Evolutionary conservation across 2,113 vertebrate genomes (phyloP).

Genomic region (Megaceryle maxima): DNA sequence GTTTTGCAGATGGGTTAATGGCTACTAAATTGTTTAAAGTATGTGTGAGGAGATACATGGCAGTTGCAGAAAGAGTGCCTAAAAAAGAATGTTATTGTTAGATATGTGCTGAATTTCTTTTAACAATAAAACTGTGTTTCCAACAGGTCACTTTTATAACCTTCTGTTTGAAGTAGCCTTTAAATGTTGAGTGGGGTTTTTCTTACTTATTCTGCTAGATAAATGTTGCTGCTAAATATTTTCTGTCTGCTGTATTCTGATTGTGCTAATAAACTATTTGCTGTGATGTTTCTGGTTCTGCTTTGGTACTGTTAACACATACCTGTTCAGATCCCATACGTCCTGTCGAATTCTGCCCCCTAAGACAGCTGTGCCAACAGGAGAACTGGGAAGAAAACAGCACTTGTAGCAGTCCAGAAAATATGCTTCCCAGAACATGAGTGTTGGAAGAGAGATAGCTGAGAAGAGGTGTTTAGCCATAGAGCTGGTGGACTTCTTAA

Average conservation of each 20-base stretch:
- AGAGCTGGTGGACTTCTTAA: background rate
- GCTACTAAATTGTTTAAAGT: background rate
- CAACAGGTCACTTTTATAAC: background rate
- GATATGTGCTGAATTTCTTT: background rate
- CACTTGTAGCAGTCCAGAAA: background rate
- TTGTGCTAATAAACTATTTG: background rate
- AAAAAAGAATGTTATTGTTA: background rate
- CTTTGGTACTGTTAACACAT: background rate
- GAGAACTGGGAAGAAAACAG: background rate
- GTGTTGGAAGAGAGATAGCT: background rate
- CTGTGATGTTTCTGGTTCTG: background rate
- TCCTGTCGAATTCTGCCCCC: background rate
- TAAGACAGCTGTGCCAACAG: background rate
- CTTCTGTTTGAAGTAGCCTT: background rate
- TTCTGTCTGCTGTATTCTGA: background rate
- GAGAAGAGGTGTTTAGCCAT: background rate
- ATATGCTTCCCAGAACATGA: background rate
- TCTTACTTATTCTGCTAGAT: background rate
- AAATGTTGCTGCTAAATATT: background rate
- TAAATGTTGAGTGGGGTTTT: background rate
- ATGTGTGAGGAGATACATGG: background rate
- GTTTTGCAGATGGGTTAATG: slow-evolving; percentile 12
- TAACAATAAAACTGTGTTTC: background rate
- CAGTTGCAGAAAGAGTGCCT: background rate
- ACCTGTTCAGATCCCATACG: background rate